A percentile compares a stretch with the other conserved stretches of the same genome.
phyloP scores from a whole-genome alignment of 2,797 vertebrate species.

The Mormyrops attenuatus region DNA sequence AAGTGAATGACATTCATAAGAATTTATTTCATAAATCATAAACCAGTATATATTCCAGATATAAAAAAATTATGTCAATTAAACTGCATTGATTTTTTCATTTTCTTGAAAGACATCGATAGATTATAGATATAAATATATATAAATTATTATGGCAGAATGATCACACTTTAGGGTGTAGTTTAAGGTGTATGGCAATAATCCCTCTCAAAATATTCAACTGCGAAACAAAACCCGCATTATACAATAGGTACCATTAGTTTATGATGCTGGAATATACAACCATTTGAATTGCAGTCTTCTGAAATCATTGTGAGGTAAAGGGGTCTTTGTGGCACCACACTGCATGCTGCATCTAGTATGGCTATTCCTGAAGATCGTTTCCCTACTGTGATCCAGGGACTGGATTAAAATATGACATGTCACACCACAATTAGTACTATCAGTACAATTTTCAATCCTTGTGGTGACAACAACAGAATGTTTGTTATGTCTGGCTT shows the following conservation, averaged over 20 bases:
- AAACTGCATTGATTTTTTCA: neutral
- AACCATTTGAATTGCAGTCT: neutral
- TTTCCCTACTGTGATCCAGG: neutral
- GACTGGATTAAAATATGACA: neutral
- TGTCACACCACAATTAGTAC: neutral
- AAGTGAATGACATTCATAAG: neutral
- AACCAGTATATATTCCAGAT: neutral
- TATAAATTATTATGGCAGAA: neutral
- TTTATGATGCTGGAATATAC: neutral
- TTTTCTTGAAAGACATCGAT: neutral
- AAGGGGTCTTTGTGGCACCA: neutral
- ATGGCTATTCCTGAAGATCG: neutral
- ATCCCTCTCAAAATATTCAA: neutral
- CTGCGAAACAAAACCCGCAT: neutral
- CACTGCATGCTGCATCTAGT: neutral
- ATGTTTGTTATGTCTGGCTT: neutral
- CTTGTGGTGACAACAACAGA: neutral
- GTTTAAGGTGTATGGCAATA: neutral
- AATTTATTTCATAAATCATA: neutral
- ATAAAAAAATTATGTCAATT: neutral
- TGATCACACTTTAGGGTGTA: neutral
- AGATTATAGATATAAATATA: neutral
- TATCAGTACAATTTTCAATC: neutral
- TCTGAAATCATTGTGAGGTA: neutral
- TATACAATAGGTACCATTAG: neutral